Percentiles rank a stretch among this genome's conserved stretches.
Evolutionary conservation across 2,113 vertebrate species (phyloP).

Genomic region (Oenanthe oenanthe): DNA sequence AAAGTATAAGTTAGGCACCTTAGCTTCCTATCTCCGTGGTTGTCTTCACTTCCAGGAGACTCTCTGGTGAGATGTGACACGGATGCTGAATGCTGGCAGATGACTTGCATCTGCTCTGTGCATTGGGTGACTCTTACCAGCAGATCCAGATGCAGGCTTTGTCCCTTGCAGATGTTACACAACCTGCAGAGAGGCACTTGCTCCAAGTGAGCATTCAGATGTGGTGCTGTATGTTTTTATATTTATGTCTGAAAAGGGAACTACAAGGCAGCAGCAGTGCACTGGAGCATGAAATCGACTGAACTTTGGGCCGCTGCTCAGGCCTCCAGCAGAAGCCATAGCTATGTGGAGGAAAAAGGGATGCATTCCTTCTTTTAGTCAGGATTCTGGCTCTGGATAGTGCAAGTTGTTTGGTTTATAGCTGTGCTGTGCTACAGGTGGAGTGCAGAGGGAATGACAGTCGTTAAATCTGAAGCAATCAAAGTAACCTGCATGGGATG

Average conservation of each 20-base stretch:
- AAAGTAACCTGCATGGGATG: neutral
- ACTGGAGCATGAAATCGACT: neutral
- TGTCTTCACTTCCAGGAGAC: neutral
- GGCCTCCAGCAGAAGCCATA: neutral
- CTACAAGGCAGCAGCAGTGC: neutral
- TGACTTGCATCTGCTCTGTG: neutral
- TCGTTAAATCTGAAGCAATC: neutral
- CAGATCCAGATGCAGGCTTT: neutral
- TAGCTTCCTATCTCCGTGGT: neutral
- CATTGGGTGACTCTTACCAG: accelerated
- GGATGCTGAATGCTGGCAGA: neutral
- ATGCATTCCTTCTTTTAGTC: neutral
- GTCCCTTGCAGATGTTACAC: slow-evolving; percentile 34
- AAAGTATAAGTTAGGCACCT: neutral
- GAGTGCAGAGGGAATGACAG: neutral
- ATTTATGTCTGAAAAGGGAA: neutral
- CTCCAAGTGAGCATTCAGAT: neutral
- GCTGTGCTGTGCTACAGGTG: neutral
- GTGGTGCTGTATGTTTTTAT: neutral
- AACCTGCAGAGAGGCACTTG: slow-evolving; percentile 2
- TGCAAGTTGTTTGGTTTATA: neutral
- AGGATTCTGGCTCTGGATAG: neutral
- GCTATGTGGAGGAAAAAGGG: neutral
- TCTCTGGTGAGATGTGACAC: neutral
- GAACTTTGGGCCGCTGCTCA: neutral